Evolutionary conservation across 2,888 invertebrate genomes (phyloP), one percentile per base, ranked within the genome.

Genomic region (Periphyllus acericola): DNA sequence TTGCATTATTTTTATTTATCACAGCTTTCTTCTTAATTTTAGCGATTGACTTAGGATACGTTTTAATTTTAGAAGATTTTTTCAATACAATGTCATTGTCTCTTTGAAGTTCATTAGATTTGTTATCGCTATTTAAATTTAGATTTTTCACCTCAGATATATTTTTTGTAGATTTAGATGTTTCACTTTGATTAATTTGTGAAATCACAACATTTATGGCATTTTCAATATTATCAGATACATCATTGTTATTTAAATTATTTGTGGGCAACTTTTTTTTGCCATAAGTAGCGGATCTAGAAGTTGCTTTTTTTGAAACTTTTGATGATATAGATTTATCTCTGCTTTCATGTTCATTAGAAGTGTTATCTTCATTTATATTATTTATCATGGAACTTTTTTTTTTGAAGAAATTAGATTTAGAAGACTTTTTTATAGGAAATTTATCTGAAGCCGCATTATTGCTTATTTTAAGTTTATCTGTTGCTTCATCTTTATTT

Each of bases 111-210:
- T 32, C 21, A 21, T 36, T 5, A 29, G 29, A 29, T 75, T 9
- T 21, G 4, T 72, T 52, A 74, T 19, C 34, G n/a, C 36, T 11
- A 1, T n/a, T 25, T 3, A 11, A 8, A 68, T 68, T 21, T 32
- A 9, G 5, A 71, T n/a, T 55, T 74, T 83, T 46, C 21, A 32
- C 11, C 25, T 68, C 9, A 9, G 52, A 66, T 29, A 32, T 83
- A n/a, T 21, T 83, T 83, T 83, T 74, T 55, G 34, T 36, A 83
- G 75, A 84, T 66, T 84, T 76, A 0, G 40, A 25, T 19, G 36
- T 19, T 84, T 66, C 40, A 29, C 46, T 75, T 36, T 74, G 74
- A 60, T 19, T 11, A 11, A 8, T 21, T 76, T 84, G 75, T 84
- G 29, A 46, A 32, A 25, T 21, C 17, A 46, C 8, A 32, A 25